Evolutionary conservation across 1,140 invertebrate genomes (phyloP).

Genomic region (Drosophila arizonae): DNA sequence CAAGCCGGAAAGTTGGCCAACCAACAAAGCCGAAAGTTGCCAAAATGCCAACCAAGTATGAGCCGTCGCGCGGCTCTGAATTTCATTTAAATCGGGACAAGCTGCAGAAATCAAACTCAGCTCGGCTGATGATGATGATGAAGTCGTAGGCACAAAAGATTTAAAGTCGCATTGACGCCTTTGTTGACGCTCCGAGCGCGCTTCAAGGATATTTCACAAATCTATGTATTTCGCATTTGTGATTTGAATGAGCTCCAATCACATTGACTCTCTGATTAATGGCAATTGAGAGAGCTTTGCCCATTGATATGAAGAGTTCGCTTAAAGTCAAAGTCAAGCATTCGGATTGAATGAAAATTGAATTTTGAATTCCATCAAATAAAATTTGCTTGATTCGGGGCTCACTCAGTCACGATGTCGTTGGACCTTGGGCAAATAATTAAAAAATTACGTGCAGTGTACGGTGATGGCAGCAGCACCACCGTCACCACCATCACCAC

Average conservation of each 20-base stretch:
- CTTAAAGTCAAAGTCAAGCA: too few relatives aligned
- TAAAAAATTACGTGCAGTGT: slow-evolving; percentile 55
- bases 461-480: slow-evolving; percentile 3
- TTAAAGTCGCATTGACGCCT: slow-evolving; percentile 31
- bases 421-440: slow-evolving; percentile 47
- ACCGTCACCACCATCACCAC: too few relatives aligned
- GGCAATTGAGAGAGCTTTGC: too few relatives aligned
- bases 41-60: slow-evolving; percentile 35
- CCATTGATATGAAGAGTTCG: too few relatives aligned
- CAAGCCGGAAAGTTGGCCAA: slow-evolving; percentile 42
- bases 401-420: slow-evolving; percentile 12
- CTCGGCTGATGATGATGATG: neutral
- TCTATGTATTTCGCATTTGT: too few relatives aligned
- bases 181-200: neutral
- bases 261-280: too few relatives aligned
- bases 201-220: too few relatives aligned
- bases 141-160: slow-evolving; percentile 25
- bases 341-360: too few relatives aligned
- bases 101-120: slow-evolving; percentile 37
- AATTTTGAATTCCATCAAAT: too few relatives aligned
- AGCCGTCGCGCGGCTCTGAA: slow-evolving; percentile 39
- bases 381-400: too few relatives aligned
- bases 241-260: too few relatives aligned
- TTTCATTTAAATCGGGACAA: slow-evolving; percentile 50
- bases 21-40: slow-evolving; percentile 38